A percentile compares a stretch with the other conserved stretches of the same genome.
These are phyloP conservation scores for Celastrina argiolus DNA, from an alignment of 2,888 invertebrate species.

Conservation along the genomic window DNA sequence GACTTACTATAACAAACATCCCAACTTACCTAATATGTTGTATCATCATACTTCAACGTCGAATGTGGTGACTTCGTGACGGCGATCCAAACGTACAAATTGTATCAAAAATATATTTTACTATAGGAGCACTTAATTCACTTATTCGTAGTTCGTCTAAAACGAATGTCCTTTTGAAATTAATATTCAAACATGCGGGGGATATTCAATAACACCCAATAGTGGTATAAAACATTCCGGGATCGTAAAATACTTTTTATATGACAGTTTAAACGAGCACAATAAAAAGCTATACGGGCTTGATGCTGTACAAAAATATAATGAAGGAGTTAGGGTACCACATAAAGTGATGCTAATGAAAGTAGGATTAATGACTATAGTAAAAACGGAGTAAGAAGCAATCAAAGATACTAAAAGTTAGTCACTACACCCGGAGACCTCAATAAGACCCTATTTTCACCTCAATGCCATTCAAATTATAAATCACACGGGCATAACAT, in stretches of 20 bases:
- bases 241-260: constrained; percentile 31
- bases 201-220: constrained; percentile 29
- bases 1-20: background rate
- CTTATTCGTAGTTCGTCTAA: constrained; percentile 27
- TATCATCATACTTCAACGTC: constrained; percentile 61
- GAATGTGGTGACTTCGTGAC: constrained; percentile 41
- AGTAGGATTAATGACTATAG: background rate
- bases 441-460: background rate
- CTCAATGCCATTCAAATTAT: background rate
- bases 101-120: constrained; percentile 28
- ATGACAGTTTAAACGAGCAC: constrained; percentile 23
- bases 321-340: constrained; percentile 20
- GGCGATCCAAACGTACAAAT: constrained; percentile 29
- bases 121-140: constrained; percentile 20
- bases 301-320: constrained; percentile 43
- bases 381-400: background rate
- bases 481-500: background rate
- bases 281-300: constrained; percentile 32
- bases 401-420: background rate
- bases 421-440: background rate
- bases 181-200: constrained; percentile 22
- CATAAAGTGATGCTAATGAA: constrained; percentile 3
- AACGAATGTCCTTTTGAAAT: constrained; percentile 33
- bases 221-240: constrained; percentile 29
- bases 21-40: constrained; percentile 61